phyloP scores from a whole-genome alignment of 1,140 invertebrate genomes.

The Venustaconcha ellipsiformis region DNA sequence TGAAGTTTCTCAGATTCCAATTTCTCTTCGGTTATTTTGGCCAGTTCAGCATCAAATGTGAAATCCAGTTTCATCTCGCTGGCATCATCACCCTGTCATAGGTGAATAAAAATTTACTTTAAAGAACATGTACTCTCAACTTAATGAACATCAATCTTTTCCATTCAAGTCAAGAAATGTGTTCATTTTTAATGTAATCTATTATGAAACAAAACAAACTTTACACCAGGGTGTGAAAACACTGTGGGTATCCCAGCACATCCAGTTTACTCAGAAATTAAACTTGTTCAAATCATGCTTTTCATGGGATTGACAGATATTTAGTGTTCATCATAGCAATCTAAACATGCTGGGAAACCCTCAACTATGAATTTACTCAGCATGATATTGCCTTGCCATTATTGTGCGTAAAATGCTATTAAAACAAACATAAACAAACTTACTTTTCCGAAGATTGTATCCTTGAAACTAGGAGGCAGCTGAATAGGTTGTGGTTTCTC shows the following conservation, averaged over 20 bases:
- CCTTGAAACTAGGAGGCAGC: constrained; percentile 64
- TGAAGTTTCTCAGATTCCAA: constrained; percentile 36
- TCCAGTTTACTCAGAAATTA: no score
- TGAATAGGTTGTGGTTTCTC: constrained; percentile 64
- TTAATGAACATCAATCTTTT: background rate
- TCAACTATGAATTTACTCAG: no score
- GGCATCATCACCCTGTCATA: constrained; percentile 79
- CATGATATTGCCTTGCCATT: no score
- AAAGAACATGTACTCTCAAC: no score
- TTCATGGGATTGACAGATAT: no score
- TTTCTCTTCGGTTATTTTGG: constrained; percentile 80
- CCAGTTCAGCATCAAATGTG: constrained; percentile 81
- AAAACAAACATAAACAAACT: background rate
- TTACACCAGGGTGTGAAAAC: background rate
- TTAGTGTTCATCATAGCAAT: no score
- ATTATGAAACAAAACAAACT: background rate
- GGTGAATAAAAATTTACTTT: constrained; percentile 27
- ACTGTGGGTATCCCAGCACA: no score
- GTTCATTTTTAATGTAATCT: no score
- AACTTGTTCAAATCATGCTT: no score
- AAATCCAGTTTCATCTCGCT: constrained; percentile 93
- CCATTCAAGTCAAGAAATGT: background rate
- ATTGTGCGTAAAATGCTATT: no score
- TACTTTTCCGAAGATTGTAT: constrained; percentile 61
- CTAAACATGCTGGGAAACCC: no score